phyloP scores from a whole-genome alignment of 1,140 invertebrate genomes.

The Agraylea sexmaculata region DNA sequence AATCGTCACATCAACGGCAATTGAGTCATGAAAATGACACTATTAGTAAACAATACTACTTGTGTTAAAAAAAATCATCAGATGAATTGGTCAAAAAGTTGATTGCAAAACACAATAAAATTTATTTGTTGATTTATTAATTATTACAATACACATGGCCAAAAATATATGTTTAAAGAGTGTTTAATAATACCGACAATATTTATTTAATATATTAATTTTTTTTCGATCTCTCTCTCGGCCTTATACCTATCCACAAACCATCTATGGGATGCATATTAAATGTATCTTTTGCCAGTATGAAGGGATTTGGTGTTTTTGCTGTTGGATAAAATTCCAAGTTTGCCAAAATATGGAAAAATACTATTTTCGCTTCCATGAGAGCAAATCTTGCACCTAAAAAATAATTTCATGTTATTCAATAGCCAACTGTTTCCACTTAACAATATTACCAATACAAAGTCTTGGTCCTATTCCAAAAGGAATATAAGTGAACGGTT shows the following conservation, averaged over 20 bases:
- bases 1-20: too few species aligned
- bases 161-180: too few species aligned
- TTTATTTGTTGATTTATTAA: too few species aligned
- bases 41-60: too few species aligned
- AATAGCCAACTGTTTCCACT: not conserved
- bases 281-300: constrained; percentile 22
- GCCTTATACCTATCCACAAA: constrained; percentile 25
- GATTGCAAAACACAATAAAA: too few species aligned
- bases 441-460: constrained; percentile 17
- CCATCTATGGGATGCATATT: constrained; percentile 21
- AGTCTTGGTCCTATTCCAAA: constrained; percentile 41
- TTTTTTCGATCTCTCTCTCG: too few species aligned
- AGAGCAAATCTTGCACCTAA: constrained; percentile 26
- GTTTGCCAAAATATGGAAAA: constrained; percentile 24
- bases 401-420: not conserved
- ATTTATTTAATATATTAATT: too few species aligned
- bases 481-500: constrained; percentile 34
- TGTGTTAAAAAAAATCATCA: too few species aligned
- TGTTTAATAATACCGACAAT: too few species aligned
- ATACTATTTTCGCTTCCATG: constrained; percentile 28
- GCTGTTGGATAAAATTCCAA: constrained; percentile 22
- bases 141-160: too few species aligned
- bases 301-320: constrained; percentile 23
- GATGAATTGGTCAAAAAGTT: too few species aligned
- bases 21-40: too few species aligned